Evolutionary conservation across 2,888 invertebrate species (phyloP).

Genomic region (Urechis unicinctus): DNA sequence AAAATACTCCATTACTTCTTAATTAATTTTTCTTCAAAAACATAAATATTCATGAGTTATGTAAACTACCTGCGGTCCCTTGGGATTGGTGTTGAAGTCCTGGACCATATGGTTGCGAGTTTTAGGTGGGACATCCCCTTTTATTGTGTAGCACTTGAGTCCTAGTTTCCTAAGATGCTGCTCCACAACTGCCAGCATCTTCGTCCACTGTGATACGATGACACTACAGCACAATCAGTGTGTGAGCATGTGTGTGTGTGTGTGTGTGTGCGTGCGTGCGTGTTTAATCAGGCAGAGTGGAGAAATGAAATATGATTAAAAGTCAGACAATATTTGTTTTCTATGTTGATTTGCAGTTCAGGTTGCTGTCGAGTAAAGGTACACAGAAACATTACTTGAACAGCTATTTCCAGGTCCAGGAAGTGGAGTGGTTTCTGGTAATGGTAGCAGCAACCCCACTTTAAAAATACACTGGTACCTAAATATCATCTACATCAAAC

Average conservation of each 20-base stretch:
- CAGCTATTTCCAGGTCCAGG: no score
- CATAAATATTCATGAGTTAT: not conserved
- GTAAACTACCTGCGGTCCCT: slow-evolving; percentile 56
- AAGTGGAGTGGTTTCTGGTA: no score
- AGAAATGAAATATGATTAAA: not conserved
- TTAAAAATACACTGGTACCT: no score
- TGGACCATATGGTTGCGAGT: slow-evolving; percentile 66
- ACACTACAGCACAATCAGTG: slow-evolving; percentile 49
- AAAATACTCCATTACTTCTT: not conserved
- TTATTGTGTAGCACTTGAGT: slow-evolving; percentile 63
- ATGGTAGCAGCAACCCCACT: no score
- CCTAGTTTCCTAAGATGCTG: slow-evolving; percentile 57
- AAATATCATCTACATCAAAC: no score
- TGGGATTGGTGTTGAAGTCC: slow-evolving; percentile 63
- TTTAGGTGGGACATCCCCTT: slow-evolving; percentile 69
- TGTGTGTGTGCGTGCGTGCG: no score
- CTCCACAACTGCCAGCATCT: slow-evolving; percentile 69
- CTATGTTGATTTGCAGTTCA: no score
- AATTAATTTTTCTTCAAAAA: not conserved
- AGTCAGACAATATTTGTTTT: no score
- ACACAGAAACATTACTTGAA: no score
- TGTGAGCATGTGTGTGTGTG: not conserved
- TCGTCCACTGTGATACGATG: slow-evolving; percentile 90
- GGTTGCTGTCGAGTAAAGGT: no score
- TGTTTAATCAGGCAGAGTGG: no score